Conservation (phyloP, 2,797 vertebrate species). For the Galaxias olidus region DNA sequence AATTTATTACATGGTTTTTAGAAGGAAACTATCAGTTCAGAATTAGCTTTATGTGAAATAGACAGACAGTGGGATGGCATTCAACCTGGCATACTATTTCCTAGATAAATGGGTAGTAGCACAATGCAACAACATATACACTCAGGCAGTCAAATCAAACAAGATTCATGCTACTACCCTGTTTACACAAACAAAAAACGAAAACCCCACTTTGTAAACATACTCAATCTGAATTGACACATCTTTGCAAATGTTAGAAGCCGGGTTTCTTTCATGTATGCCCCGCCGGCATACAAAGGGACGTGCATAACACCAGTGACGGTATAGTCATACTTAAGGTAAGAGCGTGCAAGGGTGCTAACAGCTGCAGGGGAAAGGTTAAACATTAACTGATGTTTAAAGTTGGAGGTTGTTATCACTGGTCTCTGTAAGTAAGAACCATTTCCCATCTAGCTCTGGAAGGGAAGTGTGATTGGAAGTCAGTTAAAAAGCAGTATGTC, state of each 20-base stretch:
- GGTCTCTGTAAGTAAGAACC: no score
- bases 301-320: no score
- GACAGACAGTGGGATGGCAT: slow-evolving; percentile 21
- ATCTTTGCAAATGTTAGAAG: slow-evolving; percentile 33
- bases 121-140: background rate
- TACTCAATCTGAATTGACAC: slow-evolving; percentile 38
- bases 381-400: slow-evolving; percentile 21
- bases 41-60: slow-evolving; percentile 32
- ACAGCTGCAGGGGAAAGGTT: slow-evolving; percentile 24
- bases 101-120: no score
- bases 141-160: background rate
- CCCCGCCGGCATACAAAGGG: no score
- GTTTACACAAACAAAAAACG: slow-evolving; percentile 19
- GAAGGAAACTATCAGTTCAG: slow-evolving; percentile 20
- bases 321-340: slow-evolving; percentile 6
- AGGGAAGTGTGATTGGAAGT: slow-evolving; percentile 11
- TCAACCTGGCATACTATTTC: background rate
- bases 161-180: slow-evolving; percentile 21
- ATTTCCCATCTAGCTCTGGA: no score
- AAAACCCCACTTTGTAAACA: slow-evolving; percentile 56
- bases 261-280: slow-evolving; percentile 19
- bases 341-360: no score
- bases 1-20: slow-evolving; percentile 21
- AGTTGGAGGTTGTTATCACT: slow-evolving; percentile 11
- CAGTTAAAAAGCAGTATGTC: background rate